Evolutionary conservation across 2,888 invertebrate species (phyloP).

Genomic region (Sphecodes monilicornis): DNA sequence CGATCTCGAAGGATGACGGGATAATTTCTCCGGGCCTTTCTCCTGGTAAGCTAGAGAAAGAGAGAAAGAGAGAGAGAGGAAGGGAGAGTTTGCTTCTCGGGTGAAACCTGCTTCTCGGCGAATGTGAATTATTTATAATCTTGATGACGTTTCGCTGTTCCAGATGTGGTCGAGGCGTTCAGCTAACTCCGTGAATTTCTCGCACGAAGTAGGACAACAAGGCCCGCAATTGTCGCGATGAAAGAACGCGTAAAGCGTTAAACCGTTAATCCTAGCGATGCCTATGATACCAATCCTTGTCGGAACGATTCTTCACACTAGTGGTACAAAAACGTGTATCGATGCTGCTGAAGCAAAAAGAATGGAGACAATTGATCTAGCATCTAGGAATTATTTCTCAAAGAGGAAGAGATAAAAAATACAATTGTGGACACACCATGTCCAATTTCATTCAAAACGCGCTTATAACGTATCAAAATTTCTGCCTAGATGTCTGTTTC

Average conservation of each 20-base stretch:
- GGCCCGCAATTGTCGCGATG: background rate
- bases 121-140: constrained; percentile 6
- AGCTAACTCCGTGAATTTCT: background rate
- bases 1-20: constrained; percentile 4
- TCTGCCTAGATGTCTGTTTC: no score
- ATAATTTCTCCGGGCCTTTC: background rate
- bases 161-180: background rate
- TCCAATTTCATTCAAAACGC: no score
- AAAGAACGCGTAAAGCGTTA: background rate
- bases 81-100: background rate
- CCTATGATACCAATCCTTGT: background rate
- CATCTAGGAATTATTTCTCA: no score
- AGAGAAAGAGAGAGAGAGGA: background rate
- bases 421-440: background rate
- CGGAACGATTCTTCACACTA: background rate
- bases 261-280: background rate
- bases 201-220: background rate
- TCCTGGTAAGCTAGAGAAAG: no score
- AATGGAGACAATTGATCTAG: no score
- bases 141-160: background rate
- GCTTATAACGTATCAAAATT: no score
- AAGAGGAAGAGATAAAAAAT: background rate
- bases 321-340: no score
- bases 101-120: background rate
- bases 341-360: background rate